Conservation (phyloP, 2,113 vertebrate species). For the Gallinago undulata region DNA sequence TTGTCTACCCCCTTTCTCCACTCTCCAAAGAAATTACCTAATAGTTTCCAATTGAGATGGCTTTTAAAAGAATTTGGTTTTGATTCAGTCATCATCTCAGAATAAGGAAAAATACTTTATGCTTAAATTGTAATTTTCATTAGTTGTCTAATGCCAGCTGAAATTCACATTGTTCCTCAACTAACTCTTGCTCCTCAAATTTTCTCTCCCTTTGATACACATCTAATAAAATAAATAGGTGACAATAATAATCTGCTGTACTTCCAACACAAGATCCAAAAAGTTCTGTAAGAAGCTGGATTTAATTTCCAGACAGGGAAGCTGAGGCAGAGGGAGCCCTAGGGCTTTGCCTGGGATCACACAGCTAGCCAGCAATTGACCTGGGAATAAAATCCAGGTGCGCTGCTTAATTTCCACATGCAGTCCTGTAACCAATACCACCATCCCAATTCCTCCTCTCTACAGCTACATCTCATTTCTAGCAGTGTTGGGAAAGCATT, state of each 20-base stretch:
- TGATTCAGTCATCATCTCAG: background rate
- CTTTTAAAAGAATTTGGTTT: slow-evolving; percentile 30
- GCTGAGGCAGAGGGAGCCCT: background rate
- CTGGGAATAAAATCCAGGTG: background rate
- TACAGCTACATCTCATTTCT: background rate
- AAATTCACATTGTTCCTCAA: background rate
- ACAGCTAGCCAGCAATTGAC: background rate
- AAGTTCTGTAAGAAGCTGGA: background rate
- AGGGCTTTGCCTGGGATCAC: background rate
- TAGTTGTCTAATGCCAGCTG: background rate
- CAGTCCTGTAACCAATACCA: background rate
- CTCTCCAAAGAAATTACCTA: slow-evolving; percentile 33
- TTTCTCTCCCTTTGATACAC: background rate
- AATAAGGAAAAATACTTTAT: slow-evolving; percentile 16
- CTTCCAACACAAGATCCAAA: background rate
- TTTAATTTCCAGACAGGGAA: background rate
- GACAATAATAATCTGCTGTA: background rate
- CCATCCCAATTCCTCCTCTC: background rate
- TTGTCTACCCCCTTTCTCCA: background rate
- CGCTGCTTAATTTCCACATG: background rate
- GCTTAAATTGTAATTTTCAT: background rate
- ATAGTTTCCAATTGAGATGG: slow-evolving; percentile 30
- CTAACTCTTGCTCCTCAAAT: background rate
- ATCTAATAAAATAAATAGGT: background rate
- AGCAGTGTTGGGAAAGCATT: background rate